Evolutionary conservation across 2,888 invertebrate species (phyloP).

Genomic region (Morinoia aosen): DNA sequence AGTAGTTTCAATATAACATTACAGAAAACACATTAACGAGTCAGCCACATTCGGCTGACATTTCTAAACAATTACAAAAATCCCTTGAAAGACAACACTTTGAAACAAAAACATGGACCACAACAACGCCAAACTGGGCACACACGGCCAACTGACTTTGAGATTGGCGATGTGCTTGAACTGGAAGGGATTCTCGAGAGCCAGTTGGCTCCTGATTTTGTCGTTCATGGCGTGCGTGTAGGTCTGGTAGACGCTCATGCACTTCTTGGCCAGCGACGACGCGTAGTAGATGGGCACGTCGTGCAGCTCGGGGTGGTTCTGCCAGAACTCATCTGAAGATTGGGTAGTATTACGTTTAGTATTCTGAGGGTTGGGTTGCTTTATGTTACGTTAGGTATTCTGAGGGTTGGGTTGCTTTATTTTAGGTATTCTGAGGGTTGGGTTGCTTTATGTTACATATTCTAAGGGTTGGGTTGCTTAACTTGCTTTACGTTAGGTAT

Average conservation of each 20-base stretch:
- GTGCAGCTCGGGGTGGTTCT: conserved; percentile 94
- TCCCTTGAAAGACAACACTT: too few species aligned
- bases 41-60: too few species aligned
- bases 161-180: conserved; percentile 97
- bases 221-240: conserved; percentile 99
- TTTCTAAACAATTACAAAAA: too few species aligned
- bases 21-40: too few species aligned
- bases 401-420: too few species aligned
- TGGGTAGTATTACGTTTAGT: not conserved
- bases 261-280: conserved; percentile 98
- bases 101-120: not conserved
- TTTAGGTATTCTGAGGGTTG: conserved; percentile 77
- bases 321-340: conserved; percentile 92
- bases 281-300: conserved; percentile 99
- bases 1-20: too few species aligned
- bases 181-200: conserved; percentile 98
- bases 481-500: not conserved
- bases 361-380: not conserved
- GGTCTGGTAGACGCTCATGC: conserved; percentile 99
- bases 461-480: not conserved
- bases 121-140: not conserved
- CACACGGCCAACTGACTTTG: conserved; percentile 73
- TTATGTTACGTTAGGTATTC: too few species aligned
- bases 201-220: conserved; percentile 94
- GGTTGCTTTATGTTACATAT: not conserved